Conservation (phyloP, 2,797 vertebrate genomes). For the Heteromormyrus szaboi region DNA sequence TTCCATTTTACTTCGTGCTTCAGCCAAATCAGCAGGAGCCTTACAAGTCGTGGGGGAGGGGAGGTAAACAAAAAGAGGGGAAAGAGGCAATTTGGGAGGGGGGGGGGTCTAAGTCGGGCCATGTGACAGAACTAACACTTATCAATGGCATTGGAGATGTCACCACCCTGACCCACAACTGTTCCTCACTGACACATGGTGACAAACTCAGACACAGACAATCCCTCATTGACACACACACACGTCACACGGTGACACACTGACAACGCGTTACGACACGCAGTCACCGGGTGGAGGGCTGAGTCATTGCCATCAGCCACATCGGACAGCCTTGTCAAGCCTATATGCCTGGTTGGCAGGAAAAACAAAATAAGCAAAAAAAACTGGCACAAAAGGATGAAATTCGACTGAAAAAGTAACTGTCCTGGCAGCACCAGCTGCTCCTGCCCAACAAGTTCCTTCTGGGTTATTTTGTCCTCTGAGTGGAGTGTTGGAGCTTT, state of each 20-base stretch:
- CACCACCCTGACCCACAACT: slow-evolving; percentile 16
- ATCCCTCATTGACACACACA: slow-evolving; percentile 2
- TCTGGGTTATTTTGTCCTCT: background rate
- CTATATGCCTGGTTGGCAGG: background rate
- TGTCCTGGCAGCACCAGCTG: background rate
- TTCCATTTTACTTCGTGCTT: background rate
- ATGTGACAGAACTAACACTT: background rate
- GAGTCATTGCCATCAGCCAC: background rate
- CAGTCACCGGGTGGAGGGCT: background rate
- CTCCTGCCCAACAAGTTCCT: background rate
- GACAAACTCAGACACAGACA: background rate
- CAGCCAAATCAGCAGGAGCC: background rate
- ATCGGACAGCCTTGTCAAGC: background rate
- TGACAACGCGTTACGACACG: slow-evolving; percentile 44
- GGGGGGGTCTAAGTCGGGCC: background rate
- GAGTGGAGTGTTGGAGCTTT: background rate
- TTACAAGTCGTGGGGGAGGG: background rate
- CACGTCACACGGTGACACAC: slow-evolving; percentile 14
- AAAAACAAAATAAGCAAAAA: background rate
- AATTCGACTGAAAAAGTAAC: background rate
- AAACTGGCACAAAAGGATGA: background rate
- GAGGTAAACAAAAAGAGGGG: background rate
- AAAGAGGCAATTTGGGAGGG: background rate
- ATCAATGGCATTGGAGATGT: background rate
- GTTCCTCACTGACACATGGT: slow-evolving; percentile 5